Conservation (phyloP, 2,113 vertebrate species). For the Anhinga rufa region DNA sequence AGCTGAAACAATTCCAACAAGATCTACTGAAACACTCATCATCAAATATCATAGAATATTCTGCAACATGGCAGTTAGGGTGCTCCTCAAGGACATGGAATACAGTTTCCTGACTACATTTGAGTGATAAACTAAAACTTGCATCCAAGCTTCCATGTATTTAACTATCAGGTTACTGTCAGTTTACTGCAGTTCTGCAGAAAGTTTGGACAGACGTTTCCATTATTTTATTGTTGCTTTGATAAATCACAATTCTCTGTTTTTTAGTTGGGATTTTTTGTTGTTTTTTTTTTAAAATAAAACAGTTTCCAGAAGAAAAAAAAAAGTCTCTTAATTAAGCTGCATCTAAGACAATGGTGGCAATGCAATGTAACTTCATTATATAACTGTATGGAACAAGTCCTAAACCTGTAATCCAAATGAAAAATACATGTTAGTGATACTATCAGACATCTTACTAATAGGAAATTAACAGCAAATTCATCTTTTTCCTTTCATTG, state of each 20-base stretch:
- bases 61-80: accelerated
- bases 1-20: not conserved
- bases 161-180: not conserved
- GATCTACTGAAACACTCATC: not conserved
- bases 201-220: not conserved
- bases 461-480: not conserved
- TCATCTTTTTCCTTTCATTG: not conserved
- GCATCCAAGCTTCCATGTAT: not conserved
- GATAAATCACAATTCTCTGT: not conserved
- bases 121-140: not conserved
- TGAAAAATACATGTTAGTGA: not conserved
- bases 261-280: not conserved
- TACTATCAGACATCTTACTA: not conserved
- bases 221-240: not conserved
- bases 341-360: not conserved
- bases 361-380: not conserved
- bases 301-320: not conserved
- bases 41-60: not conserved
- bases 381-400: not conserved
- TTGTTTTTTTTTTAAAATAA: not conserved
- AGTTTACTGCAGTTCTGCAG: not conserved
- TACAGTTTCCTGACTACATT: not conserved
- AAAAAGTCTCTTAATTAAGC: not conserved
- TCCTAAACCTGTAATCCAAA: not conserved
- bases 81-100: not conserved